A percentile compares a stretch with the other conserved stretches of the same genome.
These are phyloP conservation scores for Lipophrys pholis DNA, from an alignment of 2,113 vertebrate species.

Conservation along the genomic window DNA sequence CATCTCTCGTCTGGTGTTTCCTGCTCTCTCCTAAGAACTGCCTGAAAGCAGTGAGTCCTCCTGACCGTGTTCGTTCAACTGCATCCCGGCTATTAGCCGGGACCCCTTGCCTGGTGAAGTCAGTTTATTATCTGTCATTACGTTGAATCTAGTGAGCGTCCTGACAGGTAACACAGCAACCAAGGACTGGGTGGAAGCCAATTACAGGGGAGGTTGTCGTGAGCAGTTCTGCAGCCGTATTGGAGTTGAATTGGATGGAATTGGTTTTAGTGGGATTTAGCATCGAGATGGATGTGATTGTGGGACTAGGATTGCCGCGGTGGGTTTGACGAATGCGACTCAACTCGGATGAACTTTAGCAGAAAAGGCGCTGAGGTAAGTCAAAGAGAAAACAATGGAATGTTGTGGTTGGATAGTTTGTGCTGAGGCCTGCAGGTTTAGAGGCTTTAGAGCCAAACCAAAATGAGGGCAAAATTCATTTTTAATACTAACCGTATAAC, in stretches of 20 bases:
- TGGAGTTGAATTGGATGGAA: slow-evolving; percentile 49
- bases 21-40: background rate
- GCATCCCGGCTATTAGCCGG: slow-evolving; percentile 40
- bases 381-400: no score
- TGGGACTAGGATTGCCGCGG: slow-evolving; percentile 26
- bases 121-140: slow-evolving; percentile 60
- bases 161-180: slow-evolving; percentile 42
- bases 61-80: background rate
- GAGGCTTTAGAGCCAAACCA: no score
- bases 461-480: no score
- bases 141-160: slow-evolving; percentile 31
- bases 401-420: no score
- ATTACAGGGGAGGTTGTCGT: slow-evolving; percentile 52
- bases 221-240: slow-evolving; percentile 12
- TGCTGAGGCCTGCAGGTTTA: no score
- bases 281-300: slow-evolving; percentile 43
- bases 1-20: background rate
- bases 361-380: background rate
- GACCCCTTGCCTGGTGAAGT: slow-evolving; percentile 2
- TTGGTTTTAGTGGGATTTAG: slow-evolving; percentile 59
- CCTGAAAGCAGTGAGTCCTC: background rate
- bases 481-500: no score
- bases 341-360: background rate
- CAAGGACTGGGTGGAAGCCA: slow-evolving; percentile 43
- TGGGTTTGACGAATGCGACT: slow-evolving; percentile 4